Conservation (phyloP, 2,797 vertebrate genomes). For the Sebastes glaucus region DNA sequence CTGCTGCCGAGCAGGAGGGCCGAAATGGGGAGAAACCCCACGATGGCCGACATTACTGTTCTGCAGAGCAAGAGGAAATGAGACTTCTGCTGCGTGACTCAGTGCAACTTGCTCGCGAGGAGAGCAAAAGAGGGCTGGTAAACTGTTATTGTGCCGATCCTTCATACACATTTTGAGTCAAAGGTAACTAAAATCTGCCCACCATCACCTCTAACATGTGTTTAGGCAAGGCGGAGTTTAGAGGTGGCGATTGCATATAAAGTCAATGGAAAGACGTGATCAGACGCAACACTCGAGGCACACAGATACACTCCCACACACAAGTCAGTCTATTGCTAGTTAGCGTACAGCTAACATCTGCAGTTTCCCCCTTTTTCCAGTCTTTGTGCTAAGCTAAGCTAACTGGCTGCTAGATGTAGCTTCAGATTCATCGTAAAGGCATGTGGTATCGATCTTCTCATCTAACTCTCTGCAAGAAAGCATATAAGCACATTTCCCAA, state of each 20-base stretch:
- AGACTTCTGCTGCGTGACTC: slow-evolving; percentile 43
- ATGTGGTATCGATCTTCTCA: neutral
- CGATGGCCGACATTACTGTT: slow-evolving; percentile 38
- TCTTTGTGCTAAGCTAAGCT: no score
- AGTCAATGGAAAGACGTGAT: neutral
- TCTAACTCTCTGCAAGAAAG: neutral
- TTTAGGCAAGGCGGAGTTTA: neutral
- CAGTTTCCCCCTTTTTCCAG: no score
- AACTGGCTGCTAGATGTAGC: no score
- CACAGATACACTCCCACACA: neutral
- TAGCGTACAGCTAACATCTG: neutral
- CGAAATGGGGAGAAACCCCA: slow-evolving; percentile 45
- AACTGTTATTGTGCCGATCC: slow-evolving; percentile 9
- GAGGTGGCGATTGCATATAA: neutral
- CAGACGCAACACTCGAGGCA: neutral
- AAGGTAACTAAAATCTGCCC: neutral
- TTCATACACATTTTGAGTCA: neutral
- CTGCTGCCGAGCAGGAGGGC: slow-evolving; percentile 75
- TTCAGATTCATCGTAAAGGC: neutral
- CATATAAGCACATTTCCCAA: neutral
- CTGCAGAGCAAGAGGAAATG: slow-evolving; percentile 50
- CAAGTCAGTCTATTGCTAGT: neutral
- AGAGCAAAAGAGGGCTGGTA: neutral
- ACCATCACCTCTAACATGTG: neutral
- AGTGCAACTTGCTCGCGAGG: slow-evolving; percentile 14